These are phyloP conservation scores for Orchesella cincta DNA, from an alignment of 1,140 invertebrate genomes.

Conservation along the genomic window DNA sequence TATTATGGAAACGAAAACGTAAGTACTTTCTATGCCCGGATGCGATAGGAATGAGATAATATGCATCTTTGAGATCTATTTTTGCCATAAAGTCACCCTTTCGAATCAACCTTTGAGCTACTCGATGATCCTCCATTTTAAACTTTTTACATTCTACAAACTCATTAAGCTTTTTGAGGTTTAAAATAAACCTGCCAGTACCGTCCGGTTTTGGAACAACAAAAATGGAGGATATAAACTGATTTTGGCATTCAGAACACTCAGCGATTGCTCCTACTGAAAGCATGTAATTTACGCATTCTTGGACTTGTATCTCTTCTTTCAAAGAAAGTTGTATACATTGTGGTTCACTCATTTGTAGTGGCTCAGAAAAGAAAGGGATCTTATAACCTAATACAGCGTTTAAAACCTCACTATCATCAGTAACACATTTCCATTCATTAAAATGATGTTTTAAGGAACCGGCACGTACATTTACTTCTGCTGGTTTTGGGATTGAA, in stretches of 20 bases:
- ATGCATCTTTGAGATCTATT: slow-evolving; percentile 43
- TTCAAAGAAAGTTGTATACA: background rate
- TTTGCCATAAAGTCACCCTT: slow-evolving; percentile 29
- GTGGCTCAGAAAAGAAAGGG: background rate
- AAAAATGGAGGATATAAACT: slow-evolving; percentile 18
- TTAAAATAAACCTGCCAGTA: slow-evolving; percentile 19
- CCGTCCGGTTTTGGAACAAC: slow-evolving; percentile 34
- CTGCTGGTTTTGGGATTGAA: too few species aligned
- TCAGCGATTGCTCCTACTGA: background rate
- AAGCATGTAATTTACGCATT: background rate
- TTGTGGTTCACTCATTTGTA: background rate
- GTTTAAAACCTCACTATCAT: background rate
- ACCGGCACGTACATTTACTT: too few species aligned
- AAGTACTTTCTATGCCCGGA: slow-evolving; percentile 29
- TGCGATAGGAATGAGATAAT: slow-evolving; percentile 30
- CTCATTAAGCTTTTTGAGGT: slow-evolving; percentile 31
- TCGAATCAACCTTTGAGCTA: slow-evolving; percentile 11
- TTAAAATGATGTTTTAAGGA: background rate
- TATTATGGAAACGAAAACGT: slow-evolving; percentile 24
- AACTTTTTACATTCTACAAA: slow-evolving; percentile 34
- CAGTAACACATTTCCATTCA: background rate
- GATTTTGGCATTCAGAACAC: background rate
- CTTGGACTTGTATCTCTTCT: background rate
- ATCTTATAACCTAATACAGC: background rate
- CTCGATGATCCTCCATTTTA: slow-evolving; percentile 43